A percentile compares a stretch with the other conserved stretches of the same genome.
phyloP scores from a whole-genome alignment of 2,888 invertebrate genomes.

The Myopa testacea region DNA sequence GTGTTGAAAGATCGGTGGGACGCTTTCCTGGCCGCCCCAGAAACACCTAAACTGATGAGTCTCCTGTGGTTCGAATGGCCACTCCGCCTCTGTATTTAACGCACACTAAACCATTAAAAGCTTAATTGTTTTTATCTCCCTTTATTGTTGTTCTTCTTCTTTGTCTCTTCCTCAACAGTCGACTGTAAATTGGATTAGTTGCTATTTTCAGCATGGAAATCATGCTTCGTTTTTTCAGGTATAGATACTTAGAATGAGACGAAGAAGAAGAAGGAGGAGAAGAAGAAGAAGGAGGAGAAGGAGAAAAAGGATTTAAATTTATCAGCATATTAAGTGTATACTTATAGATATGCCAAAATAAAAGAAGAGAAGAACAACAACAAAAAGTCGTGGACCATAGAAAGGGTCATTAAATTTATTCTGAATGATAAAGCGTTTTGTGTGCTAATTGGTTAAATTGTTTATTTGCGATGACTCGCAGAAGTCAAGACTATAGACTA shows the following conservation, averaged over 20 bases:
- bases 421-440: neutral
- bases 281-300: neutral
- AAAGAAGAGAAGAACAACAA: neutral
- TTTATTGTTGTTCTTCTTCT: neutral
- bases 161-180: neutral
- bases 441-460: conserved; percentile 8
- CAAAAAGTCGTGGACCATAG: neutral
- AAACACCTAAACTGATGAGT: neutral
- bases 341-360: neutral
- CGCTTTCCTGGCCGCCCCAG: too few relatives aligned
- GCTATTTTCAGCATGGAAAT: conserved; percentile 13
- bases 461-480: neutral
- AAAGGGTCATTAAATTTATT: neutral
- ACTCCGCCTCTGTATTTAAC: neutral
- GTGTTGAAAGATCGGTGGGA: too few relatives aligned
- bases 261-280: neutral
- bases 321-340: neutral
- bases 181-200: conserved; percentile 13
- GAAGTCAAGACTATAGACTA: too few relatives aligned
- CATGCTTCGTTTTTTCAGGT: neutral
- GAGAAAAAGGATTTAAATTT: neutral
- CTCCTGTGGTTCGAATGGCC: neutral
- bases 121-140: too few relatives aligned
- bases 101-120: too few relatives aligned
- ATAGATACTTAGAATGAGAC: neutral